These are phyloP conservation scores for Tetragonula clypearis DNA, from an alignment of 1,140 invertebrate genomes.

Conservation along the genomic window DNA sequence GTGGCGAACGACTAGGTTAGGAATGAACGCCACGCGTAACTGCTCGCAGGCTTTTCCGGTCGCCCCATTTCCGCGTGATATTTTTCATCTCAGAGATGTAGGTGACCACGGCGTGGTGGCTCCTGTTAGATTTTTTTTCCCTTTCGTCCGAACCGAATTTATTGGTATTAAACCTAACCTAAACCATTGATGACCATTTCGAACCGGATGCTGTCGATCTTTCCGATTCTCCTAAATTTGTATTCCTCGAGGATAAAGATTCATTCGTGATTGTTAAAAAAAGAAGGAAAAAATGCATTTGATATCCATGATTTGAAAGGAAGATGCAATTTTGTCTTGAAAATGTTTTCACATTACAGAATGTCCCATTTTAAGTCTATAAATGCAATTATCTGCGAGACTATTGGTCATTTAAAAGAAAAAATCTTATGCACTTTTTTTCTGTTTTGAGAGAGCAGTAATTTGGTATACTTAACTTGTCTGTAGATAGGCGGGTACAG, in stretches of 20 bases:
- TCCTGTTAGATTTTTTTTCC: constrained; percentile 36
- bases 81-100: constrained; percentile 18
- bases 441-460: too few species aligned
- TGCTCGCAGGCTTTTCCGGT: constrained; percentile 9
- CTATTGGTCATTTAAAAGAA: too few species aligned
- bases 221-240: background rate
- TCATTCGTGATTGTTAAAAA: background rate
- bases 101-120: background rate
- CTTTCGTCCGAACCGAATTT: background rate
- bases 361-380: too few species aligned
- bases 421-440: too few species aligned
- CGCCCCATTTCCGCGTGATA: background rate
- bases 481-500: too few species aligned
- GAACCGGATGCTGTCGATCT: background rate
- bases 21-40: background rate
- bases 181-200: background rate
- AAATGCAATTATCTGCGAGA: too few species aligned
- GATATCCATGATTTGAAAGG: too few species aligned
- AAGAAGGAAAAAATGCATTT: background rate
- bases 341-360: too few species aligned
- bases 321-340: too few species aligned
- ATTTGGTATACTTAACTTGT: too few species aligned
- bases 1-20: background rate
- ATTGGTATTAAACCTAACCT: too few species aligned
- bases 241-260: too few species aligned